These are phyloP conservation scores for Gephyroberyx darwinii DNA, from an alignment of 2,797 vertebrate genomes.

Conservation along the genomic window DNA sequence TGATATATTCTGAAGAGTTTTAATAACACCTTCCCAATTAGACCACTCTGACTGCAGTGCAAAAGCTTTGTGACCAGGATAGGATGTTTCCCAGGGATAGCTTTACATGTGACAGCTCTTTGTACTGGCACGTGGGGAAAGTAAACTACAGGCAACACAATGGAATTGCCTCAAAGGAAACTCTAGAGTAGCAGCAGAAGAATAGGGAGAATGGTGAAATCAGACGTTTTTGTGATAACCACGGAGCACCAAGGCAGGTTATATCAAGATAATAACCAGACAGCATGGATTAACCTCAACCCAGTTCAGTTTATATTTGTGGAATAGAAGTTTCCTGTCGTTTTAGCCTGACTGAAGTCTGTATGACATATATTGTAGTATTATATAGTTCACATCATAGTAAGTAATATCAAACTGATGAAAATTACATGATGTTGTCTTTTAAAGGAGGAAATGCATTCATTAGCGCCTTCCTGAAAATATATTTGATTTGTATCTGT, in stretches of 20 bases:
- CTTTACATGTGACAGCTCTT: not conserved
- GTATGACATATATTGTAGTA: not conserved
- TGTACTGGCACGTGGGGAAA: not conserved
- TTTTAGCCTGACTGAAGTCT: not conserved
- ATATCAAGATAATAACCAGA: not conserved
- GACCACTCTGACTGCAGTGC: conserved; percentile 9
- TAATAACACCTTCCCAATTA: conserved; percentile 29
- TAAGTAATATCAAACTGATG: not conserved
- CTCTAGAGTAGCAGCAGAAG: conserved; percentile 4
- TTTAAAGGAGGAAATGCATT: no score
- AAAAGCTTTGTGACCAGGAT: conserved; percentile 16
- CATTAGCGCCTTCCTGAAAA: not conserved
- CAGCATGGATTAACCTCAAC: no score
- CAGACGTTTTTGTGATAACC: not conserved
- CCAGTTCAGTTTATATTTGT: not conserved
- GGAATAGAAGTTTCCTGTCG: not conserved
- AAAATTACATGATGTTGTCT: no score
- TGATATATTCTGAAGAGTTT: conserved; percentile 38
- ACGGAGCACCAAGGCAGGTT: not conserved
- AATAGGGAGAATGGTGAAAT: conserved; percentile 3
- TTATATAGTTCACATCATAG: not conserved
- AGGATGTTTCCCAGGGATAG: conserved; percentile 8
- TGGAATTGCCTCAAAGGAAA: conserved; percentile 15
- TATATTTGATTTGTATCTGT: not conserved
- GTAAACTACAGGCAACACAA: not conserved